These are phyloP conservation scores for Alauda arvensis DNA, from an alignment of 2,797 vertebrate genomes.

Conservation along the genomic window DNA sequence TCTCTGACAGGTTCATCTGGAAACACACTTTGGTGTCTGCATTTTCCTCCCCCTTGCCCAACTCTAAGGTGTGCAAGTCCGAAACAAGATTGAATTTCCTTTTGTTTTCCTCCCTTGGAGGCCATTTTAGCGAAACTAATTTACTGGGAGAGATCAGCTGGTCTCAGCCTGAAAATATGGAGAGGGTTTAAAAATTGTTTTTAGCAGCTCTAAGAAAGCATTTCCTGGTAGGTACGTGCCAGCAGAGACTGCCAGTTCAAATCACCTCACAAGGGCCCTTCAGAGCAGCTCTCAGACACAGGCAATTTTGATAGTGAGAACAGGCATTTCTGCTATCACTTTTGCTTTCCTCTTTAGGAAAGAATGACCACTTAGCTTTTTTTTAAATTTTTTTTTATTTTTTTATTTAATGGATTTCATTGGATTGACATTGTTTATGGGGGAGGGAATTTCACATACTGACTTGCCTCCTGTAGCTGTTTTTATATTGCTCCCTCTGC, in stretches of 20 bases:
- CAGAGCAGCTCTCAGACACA: not conserved
- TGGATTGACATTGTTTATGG: not conserved
- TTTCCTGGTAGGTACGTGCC: not conserved
- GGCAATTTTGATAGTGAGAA: not conserved
- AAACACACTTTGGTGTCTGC: not conserved
- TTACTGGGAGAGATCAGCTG: not conserved
- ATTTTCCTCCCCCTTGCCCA: not conserved
- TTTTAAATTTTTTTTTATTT: not conserved
- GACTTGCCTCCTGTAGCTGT: not conserved
- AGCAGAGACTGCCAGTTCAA: not conserved
- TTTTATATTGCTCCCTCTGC: not conserved
- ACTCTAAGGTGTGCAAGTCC: rapidly evolving
- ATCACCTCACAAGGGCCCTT: not conserved
- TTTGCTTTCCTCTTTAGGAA: not conserved
- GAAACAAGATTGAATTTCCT: not conserved
- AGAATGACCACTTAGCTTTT: not conserved
- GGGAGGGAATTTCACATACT: not conserved
- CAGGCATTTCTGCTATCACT: not conserved
- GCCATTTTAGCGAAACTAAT: not conserved
- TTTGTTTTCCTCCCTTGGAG: not conserved
- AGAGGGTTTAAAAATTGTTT: not conserved
- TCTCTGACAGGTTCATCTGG: not conserved
- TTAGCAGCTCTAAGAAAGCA: not conserved
- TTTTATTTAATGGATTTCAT: not conserved
- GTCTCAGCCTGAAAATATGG: not conserved